Conservation (phyloP, 2,888 invertebrate species). For the Chalcis sispes region DNA sequence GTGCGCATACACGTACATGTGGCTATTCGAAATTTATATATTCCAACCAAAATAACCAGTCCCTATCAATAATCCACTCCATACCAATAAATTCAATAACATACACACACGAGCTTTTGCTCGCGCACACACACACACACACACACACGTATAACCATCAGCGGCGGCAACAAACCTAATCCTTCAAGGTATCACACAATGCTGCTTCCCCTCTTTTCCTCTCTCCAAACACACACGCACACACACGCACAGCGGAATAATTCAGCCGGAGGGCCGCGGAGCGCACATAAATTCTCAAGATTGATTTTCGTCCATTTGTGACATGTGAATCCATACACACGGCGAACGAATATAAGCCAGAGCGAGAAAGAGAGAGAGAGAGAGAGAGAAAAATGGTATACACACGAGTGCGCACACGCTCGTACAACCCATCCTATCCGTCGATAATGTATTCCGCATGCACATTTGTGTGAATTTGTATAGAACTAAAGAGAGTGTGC, state of each 20-base stretch:
- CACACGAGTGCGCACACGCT: conserved; percentile 58
- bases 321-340: conserved; percentile 16
- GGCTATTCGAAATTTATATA: no score
- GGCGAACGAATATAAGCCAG: background rate
- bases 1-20: no score
- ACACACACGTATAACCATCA: no score
- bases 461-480: no score
- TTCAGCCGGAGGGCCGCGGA: background rate
- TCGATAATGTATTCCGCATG: conserved; percentile 56
- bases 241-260: background rate
- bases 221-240: no score
- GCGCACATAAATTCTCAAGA: conserved; percentile 19
- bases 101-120: no score
- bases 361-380: background rate
- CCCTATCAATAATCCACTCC: background rate
- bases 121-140: background rate
- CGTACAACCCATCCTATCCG: conserved; percentile 57
- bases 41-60: background rate
- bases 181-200: no score
- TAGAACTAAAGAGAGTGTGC: background rate
- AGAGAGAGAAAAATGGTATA: background rate
- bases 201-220: no score
- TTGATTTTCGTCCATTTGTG: conserved; percentile 31
- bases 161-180: no score
- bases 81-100: background rate